A percentile compares a stretch with the other conserved stretches of the same genome.
Evolutionary conservation across 2,113 vertebrate genomes (phyloP).

Genomic region (Petaurus breviceps): DNA sequence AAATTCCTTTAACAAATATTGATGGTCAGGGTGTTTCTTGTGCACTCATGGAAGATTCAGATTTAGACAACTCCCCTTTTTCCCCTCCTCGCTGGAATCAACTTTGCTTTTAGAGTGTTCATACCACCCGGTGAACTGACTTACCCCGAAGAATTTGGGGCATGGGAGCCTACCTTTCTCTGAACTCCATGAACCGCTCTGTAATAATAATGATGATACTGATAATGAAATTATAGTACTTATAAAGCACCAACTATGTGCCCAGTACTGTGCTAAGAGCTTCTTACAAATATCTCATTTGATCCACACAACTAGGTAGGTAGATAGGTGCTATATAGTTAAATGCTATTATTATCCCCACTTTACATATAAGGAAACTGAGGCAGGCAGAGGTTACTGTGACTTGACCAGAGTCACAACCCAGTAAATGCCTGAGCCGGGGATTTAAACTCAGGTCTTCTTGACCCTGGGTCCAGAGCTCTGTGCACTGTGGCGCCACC

Average conservation of each 20-base stretch:
- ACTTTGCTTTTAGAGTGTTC: background rate
- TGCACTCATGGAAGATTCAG: background rate
- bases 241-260: background rate
- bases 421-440: background rate
- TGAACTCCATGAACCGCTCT: background rate
- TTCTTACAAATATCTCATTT: conserved; percentile 26
- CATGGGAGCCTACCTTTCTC: background rate
- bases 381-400: background rate
- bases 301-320: conserved; percentile 18
- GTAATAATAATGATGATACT: background rate
- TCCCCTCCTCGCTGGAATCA: background rate
- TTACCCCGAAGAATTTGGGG: background rate
- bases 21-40: background rate
- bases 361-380: background rate
- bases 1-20: background rate
- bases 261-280: background rate
- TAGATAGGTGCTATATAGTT: too few species aligned
- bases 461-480: background rate
- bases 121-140: background rate
- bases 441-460: background rate
- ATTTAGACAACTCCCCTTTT: background rate
- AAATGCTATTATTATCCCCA: too few species aligned
- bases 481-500: background rate
- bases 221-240: background rate
- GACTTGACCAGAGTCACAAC: background rate